Evolutionary conservation across 2,797 vertebrate genomes (phyloP).

Genomic region (Micrastur ruficollis): DNA sequence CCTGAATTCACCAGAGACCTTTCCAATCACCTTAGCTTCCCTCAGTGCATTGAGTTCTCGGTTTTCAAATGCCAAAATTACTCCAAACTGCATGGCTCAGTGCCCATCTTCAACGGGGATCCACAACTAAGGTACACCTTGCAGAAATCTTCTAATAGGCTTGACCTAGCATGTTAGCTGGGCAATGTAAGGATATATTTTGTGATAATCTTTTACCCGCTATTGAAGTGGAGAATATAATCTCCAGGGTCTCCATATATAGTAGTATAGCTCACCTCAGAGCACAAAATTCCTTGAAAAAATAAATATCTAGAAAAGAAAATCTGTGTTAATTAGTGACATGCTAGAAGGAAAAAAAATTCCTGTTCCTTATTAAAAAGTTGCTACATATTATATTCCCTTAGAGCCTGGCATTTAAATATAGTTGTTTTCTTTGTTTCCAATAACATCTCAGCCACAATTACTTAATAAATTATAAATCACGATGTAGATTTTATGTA

Average conservation of each 20-base stretch:
- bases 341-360: neutral
- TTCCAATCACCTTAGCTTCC: neutral
- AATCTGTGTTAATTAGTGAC: conserved; percentile 23
- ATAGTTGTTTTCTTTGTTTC: conserved; percentile 44
- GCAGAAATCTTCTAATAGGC: neutral
- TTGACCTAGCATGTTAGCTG: neutral
- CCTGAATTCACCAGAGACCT: neutral
- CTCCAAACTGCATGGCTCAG: neutral
- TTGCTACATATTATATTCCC: neutral
- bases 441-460: conserved; percentile 28
- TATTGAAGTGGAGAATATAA: neutral
- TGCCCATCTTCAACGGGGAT: neutral
- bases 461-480: conserved; percentile 69
- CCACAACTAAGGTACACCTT: neutral
- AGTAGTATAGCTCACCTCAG: neutral
- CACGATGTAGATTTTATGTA: conserved; percentile 35
- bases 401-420: conserved; percentile 7
- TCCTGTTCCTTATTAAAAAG: neutral
- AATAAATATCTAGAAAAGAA: neutral
- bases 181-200: neutral
- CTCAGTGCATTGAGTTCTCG: neutral
- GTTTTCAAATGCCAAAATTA: neutral
- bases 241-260: neutral
- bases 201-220: neutral
- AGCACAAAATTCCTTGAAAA: neutral